phyloP scores from a whole-genome alignment of 1,140 invertebrate genomes.

The Lepidurus apus region DNA sequence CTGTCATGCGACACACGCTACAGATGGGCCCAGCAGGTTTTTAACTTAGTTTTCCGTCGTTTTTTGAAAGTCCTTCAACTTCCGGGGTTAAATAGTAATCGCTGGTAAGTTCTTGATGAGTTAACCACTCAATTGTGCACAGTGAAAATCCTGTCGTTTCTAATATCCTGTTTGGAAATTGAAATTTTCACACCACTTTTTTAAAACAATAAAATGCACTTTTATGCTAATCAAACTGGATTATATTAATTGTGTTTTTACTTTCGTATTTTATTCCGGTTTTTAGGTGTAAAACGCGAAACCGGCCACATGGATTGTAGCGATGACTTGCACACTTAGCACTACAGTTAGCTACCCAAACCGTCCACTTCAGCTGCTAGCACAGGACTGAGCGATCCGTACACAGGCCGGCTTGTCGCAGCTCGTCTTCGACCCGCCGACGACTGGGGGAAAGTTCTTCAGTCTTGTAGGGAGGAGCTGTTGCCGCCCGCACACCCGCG shows the following conservation, averaged over 20 bases:
- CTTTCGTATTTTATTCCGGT: neutral
- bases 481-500: neutral
- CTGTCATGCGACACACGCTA: conserved; percentile 17
- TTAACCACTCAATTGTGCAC: neutral
- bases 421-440: neutral
- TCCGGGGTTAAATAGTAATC: neutral
- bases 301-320: neutral
- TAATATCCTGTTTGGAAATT: neutral
- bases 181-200: neutral
- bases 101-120: neutral
- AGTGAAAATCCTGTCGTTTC: neutral
- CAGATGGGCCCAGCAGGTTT: neutral
- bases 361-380: neutral
- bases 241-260: neutral
- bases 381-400: neutral
- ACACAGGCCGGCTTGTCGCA: neutral
- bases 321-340: neutral
- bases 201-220: neutral
- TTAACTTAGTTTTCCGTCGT: neutral
- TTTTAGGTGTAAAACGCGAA: neutral
- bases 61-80: neutral
- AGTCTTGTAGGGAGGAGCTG: neutral
- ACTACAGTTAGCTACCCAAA: neutral
- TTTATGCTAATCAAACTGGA: neutral
- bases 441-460: neutral